phyloP scores from a whole-genome alignment of 2,888 invertebrate genomes.

The Brachynemurus nebulosus region DNA sequence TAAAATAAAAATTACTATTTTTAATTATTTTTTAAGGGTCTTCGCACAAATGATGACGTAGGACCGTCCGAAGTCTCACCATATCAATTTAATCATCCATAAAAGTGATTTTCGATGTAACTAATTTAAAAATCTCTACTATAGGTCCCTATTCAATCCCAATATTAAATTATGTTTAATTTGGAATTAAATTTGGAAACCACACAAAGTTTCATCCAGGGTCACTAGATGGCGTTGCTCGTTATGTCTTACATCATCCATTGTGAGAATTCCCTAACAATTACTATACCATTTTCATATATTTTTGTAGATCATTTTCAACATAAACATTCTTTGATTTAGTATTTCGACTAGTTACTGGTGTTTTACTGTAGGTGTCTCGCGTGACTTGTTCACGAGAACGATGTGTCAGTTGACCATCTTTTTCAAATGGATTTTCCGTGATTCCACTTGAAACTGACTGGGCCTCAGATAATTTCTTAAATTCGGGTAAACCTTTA shows the following conservation, averaged over 20 bases:
- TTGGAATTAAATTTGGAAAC: too few relatives aligned
- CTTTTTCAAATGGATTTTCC: constrained; percentile 16
- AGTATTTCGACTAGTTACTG: constrained; percentile 22
- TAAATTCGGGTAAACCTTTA: not conserved
- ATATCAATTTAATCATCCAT: too few relatives aligned
- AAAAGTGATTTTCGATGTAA: too few relatives aligned
- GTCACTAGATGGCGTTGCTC: constrained; percentile 3
- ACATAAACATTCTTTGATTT: constrained; percentile 20
- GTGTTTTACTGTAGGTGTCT: constrained; percentile 24
- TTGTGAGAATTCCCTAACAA: not conserved
- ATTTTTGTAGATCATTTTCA: constrained; percentile 34
- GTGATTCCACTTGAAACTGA: constrained; percentile 16
- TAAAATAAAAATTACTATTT: not conserved
- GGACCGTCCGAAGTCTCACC: too few relatives aligned
- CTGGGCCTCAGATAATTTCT: not conserved
- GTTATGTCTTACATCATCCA: constrained; percentile 11
- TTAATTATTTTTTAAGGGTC: too few relatives aligned
- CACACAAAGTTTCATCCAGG: too few relatives aligned
- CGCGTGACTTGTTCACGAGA: not conserved
- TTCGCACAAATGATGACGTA: too few relatives aligned
- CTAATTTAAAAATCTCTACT: too few relatives aligned
- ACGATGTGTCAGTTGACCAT: constrained; percentile 15
- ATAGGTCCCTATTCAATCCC: too few relatives aligned
- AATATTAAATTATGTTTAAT: too few relatives aligned
- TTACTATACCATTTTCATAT: constrained; percentile 33